phyloP scores from a whole-genome alignment of 2,888 invertebrate genomes.

The Pseudococcus longispinus region DNA sequence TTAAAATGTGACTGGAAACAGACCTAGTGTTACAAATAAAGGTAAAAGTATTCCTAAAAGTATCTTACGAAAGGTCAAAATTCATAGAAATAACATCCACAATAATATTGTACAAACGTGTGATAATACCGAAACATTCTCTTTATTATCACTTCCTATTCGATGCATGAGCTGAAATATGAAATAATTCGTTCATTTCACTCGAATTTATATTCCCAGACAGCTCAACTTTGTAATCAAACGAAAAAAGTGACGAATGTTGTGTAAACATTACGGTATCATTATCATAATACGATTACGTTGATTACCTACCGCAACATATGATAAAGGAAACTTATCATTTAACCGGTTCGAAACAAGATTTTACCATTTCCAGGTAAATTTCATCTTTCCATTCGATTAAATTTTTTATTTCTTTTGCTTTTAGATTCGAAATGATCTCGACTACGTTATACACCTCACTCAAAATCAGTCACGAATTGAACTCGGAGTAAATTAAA shows the following conservation, averaged over 20 bases:
- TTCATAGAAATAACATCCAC: background rate
- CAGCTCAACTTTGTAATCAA: background rate
- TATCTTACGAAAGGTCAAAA: background rate
- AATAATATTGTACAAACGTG: background rate
- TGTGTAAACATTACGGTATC: constrained; percentile 11
- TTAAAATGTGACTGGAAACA: background rate
- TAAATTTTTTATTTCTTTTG: background rate
- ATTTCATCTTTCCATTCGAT: background rate
- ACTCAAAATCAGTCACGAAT: background rate
- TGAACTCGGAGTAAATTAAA: background rate
- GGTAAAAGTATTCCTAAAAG: background rate
- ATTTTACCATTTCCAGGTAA: background rate
- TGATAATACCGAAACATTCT: background rate
- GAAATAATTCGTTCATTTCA: background rate
- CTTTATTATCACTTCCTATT: background rate
- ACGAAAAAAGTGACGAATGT: background rate
- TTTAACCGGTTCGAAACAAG: background rate
- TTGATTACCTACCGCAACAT: constrained; percentile 29
- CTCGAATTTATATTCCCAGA: background rate
- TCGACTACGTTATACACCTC: background rate
- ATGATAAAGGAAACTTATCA: background rate
- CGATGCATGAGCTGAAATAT: background rate
- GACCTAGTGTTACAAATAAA: background rate
- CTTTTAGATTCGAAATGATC: constrained; percentile 8
- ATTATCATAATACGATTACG: background rate